phyloP scores from a whole-genome alignment of 2,113 vertebrate genomes.

The Archilochus colubris region DNA sequence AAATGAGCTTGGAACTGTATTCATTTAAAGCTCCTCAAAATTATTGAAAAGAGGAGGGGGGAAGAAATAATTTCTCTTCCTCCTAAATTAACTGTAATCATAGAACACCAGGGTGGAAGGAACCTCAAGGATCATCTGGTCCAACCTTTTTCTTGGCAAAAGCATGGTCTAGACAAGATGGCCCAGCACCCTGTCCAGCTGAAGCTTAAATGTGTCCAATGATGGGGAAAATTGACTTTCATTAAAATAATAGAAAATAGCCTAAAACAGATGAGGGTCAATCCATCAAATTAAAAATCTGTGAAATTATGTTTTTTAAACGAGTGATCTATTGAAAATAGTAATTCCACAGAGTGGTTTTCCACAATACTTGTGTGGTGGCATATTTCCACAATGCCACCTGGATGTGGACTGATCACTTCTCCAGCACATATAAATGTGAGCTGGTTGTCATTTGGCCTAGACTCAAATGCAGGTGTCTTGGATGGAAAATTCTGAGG shows the following conservation, averaged over 20 bases:
- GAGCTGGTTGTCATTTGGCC: neutral
- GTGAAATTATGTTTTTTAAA: neutral
- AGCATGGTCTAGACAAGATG: too few species aligned
- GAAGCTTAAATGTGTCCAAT: too few species aligned
- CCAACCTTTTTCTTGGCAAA: too few species aligned
- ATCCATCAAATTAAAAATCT: neutral
- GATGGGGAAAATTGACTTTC: neutral
- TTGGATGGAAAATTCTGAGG: neutral
- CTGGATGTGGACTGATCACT: neutral
- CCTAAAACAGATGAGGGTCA: neutral
- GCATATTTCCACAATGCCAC: neutral
- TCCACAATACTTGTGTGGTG: neutral
- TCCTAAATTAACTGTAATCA: neutral
- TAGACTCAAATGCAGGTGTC: neutral
- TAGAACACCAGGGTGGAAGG: too few species aligned
- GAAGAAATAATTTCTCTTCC: neutral
- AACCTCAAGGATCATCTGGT: too few species aligned
- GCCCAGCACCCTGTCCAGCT: too few species aligned
- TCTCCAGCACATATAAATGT: neutral
- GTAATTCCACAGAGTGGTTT: neutral
- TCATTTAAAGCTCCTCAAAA: neutral
- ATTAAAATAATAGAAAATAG: neutral
- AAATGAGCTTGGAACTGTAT: neutral
- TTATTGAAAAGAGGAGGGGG: neutral
- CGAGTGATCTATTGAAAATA: neutral